Base-by-base conservation (phyloP, 2,888 invertebrate genomes). In the Rugalucina vietnamica region DNA sequence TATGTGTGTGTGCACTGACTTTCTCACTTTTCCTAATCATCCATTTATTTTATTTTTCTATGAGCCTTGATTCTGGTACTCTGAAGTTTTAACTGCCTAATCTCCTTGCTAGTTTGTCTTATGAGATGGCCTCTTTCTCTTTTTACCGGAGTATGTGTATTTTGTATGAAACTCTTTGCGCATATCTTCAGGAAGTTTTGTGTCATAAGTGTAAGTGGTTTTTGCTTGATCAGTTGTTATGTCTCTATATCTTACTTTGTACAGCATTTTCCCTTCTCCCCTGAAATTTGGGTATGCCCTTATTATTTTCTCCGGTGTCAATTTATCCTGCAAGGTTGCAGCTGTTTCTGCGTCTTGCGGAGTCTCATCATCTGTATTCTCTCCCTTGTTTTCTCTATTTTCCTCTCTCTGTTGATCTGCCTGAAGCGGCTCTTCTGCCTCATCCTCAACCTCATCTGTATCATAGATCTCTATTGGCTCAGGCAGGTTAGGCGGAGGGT, bases 401-500 rank as follows among this genome's bases (percentile, higher is more conserved):
- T 57, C 24, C 10, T 57, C 57, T 24, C 8, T 8, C 27, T 27
- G n/a, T 21, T 57, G n/a, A 8, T 57, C 70, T 34, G n/a, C n/a
- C n/a, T n/a, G n/a, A n/a, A n/a, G n/a, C n/a, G n/a, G n/a, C n/a
- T 70, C 29, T 8, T 43, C 43, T 18, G 8, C 24, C 14, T 21
- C n/a, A 29, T 43, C 57, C 24, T 82, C 73, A 34, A 60, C 60
- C 57, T 75, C 37, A 14, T 79, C 83, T 12, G 72, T 12, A 12
- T 72, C 60, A 54, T 79, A 36, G 12, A 70, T 21, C 21, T n/a
- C 50, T 32, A 81, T 27, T 4, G 57, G 27, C 12, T 54, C 43
- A 8, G 8, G 43, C 18, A 70, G 43, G 39, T 54, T 79, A 10
- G n/a, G 29, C 24, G 84, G 84, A 36, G 70, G 29, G 43, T 81